These are phyloP conservation scores for Athetis lepigone DNA, from an alignment of 2,888 invertebrate genomes.

Conservation along the genomic window DNA sequence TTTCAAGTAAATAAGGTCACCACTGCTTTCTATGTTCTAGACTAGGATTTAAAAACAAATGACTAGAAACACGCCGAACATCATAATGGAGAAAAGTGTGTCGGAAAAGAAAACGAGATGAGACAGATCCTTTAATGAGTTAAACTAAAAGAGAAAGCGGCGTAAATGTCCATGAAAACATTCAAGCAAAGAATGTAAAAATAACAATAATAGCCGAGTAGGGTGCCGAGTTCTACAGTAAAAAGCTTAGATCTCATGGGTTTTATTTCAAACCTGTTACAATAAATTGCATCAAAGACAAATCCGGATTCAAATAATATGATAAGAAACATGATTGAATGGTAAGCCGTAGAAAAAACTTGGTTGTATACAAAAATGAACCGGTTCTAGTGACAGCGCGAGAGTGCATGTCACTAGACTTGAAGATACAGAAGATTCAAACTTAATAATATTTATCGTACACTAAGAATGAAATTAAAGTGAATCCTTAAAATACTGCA, in stretches of 20 bases:
- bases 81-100: constrained; percentile 24
- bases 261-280: constrained; percentile 1
- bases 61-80: constrained; percentile 13
- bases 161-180: not conserved
- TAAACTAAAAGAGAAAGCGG: constrained; percentile 1
- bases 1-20: constrained; percentile 17
- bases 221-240: not conserved
- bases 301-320: constrained; percentile 44
- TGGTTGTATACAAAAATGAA: constrained; percentile 59
- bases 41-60: constrained; percentile 25
- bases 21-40: constrained; percentile 36
- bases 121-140: not conserved
- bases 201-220: no score
- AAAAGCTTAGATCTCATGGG: not conserved
- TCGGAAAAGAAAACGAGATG: constrained; percentile 12
- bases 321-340: constrained; percentile 48
- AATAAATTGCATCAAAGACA: constrained; percentile 5
- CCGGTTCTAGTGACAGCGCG: constrained; percentile 66
- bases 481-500: not conserved
- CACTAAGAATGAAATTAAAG: not conserved
- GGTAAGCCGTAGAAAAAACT: constrained; percentile 41
- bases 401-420: constrained; percentile 22
- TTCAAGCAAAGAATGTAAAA: not conserved
- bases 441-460: not conserved
- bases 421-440: constrained; percentile 35